These are phyloP conservation scores for Dinomys branickii DNA, from an alignment of 2,113 vertebrate species.

Conservation along the genomic window DNA sequence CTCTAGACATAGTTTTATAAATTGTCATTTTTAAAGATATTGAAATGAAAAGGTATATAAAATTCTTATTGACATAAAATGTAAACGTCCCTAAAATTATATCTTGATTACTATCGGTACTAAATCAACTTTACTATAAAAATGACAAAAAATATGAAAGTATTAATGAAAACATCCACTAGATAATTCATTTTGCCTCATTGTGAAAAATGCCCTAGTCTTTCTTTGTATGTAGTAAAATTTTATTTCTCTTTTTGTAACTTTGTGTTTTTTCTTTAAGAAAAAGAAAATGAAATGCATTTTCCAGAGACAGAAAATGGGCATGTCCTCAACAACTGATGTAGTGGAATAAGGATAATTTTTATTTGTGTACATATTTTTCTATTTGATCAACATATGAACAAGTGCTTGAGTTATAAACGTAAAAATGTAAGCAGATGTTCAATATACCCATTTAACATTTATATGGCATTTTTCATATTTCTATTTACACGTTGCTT, in stretches of 20 bases:
- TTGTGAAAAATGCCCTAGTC: neutral
- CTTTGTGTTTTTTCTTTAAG: slow-evolving; percentile 52
- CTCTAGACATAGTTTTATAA: neutral
- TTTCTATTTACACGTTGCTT: neutral
- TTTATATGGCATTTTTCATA: neutral
- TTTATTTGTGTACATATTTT: neutral
- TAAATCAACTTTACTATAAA: neutral
- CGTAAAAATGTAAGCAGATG: neutral
- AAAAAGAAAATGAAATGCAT: neutral
- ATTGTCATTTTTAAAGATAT: neutral
- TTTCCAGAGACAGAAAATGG: slow-evolving; percentile 24
- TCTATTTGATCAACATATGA: neutral
- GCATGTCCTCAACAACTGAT: slow-evolving; percentile 4
- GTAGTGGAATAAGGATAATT: neutral
- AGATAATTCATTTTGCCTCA: neutral
- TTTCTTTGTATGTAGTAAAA: neutral
- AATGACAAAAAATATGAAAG: neutral
- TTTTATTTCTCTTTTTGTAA: slow-evolving; percentile 10
- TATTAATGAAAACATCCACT: neutral
- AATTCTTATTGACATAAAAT: neutral
- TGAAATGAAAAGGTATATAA: neutral
- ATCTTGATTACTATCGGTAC: neutral
- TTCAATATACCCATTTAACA: neutral
- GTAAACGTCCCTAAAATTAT: neutral
- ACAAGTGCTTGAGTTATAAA: neutral